These are phyloP conservation scores for Acronicta psi DNA, from an alignment of 2,888 invertebrate species.

Conservation along the genomic window DNA sequence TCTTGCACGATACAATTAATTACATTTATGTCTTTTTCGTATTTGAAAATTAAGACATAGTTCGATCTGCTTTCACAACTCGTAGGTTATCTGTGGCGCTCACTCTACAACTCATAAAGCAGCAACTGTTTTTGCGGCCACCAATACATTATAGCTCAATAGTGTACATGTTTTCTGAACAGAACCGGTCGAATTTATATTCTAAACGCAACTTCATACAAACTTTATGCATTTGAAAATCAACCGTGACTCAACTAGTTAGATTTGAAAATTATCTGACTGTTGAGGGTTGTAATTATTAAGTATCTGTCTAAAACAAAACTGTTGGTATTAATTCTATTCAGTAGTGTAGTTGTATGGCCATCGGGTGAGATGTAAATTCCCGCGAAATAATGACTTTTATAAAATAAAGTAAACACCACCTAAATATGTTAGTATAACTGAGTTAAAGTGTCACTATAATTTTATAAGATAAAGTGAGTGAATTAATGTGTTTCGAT, in stretches of 20 bases:
- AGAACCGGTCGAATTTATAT: constrained; percentile 51
- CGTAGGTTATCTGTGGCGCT: neutral
- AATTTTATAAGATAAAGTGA: too few relatives aligned
- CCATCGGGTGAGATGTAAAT: constrained; percentile 30
- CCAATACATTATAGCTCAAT: neutral
- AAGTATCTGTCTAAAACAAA: constrained; percentile 31
- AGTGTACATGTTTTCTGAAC: constrained; percentile 23
- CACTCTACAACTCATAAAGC: neutral
- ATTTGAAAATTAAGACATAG: too few relatives aligned
- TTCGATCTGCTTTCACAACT: too few relatives aligned
- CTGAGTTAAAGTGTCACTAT: neutral
- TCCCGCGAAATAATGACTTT: neutral
- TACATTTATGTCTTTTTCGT: too few relatives aligned
- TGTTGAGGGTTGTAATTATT: constrained; percentile 28
- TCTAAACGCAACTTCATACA: constrained; percentile 25
- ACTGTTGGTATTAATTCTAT: constrained; percentile 22
- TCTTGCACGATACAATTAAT: neutral
- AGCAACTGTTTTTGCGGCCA: neutral
- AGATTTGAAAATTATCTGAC: constrained; percentile 4
- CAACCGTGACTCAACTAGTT: neutral
- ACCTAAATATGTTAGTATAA: neutral
- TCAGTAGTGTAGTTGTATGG: constrained; percentile 38
- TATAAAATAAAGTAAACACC: neutral
- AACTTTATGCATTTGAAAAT: neutral
- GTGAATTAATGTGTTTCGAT: constrained; percentile 37